These are phyloP conservation scores for Tokudaia tokunoshimensis DNA, from an alignment of 2,797 vertebrate species.

Conservation along the genomic window DNA sequence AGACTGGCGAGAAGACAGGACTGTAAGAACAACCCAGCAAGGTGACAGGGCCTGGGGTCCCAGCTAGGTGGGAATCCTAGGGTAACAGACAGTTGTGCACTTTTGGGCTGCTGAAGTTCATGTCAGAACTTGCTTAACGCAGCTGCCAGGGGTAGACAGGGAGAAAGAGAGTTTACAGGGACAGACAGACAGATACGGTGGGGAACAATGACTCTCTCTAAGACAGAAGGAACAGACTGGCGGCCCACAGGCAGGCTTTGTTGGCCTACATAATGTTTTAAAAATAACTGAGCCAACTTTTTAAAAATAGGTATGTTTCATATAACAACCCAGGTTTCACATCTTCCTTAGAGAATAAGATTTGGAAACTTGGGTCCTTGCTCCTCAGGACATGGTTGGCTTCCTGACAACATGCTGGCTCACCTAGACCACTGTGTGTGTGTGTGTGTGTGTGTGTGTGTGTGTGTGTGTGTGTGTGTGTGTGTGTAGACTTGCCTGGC, in stretches of 20 bases:
- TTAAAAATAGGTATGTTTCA: constrained; percentile 76
- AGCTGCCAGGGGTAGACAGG: not conserved
- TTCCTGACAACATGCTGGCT: not conserved
- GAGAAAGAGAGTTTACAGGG: not conserved
- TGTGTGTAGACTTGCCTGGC: not conserved
- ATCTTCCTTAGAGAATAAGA: constrained; percentile 58
- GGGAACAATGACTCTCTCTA: constrained; percentile 52
- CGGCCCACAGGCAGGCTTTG: constrained; percentile 67
- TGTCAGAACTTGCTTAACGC: not conserved
- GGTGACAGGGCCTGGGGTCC: not conserved
- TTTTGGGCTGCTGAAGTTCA: not conserved
- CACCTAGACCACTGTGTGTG: not conserved
- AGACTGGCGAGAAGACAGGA: not conserved
- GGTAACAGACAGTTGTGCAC: not conserved
- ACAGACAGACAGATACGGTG: not conserved
- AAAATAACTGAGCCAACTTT: constrained; percentile 80
- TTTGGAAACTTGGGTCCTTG: not conserved
- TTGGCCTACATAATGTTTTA: constrained; percentile 80
- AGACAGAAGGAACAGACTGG: constrained; percentile 65
- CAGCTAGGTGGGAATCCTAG: not conserved
- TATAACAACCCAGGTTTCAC: constrained; percentile 56
- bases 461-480: not conserved
- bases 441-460: not conserved
- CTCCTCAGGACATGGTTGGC: not conserved
- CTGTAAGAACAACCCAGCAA: not conserved